Evolutionary conservation across 2,113 vertebrate genomes (phyloP), one percentile per base, ranked within the genome.

Genomic region (Psophia crepitans): DNA sequence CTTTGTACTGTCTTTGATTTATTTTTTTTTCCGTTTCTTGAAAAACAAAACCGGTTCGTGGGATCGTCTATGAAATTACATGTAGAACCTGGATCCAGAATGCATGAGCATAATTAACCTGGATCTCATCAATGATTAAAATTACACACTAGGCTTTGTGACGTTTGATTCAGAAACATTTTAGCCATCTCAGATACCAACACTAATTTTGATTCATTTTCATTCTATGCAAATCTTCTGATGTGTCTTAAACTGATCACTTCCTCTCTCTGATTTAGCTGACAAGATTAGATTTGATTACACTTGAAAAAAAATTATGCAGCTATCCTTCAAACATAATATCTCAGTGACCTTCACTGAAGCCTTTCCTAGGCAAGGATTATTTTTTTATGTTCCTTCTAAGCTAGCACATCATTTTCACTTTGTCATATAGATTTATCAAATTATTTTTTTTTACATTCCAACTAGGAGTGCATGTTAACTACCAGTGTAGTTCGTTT

Each of bases 201-300:
- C 98, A 98, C 79, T 97, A 98, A 98, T 99, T 98, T 98, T 97
- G 96, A 98, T 98, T 98, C 93, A 98, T 98, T 98, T 98, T 98
- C 98, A 98, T 98, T 98, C 98, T 98, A 95, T 98, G 98, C 93
- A 98, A 96, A 95, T 98, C 97, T 97, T 98, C 98, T 98, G 98
- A 98, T 98, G 96, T 98, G 97, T 98, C 98, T 93, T 98, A 97
- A 98, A 98, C 85, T 96, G 97, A 98, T 98, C 96, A 96, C 97
- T 98, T 98, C 95, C 97, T 95, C 90, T 98, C 97, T 96, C 95
- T 98, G 98, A 98, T 98, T 98, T 96, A 97, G 96, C 97, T 98
- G 97, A 98, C 98, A 97, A 98, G 98, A 99, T 99, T 99, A 98
- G 95, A 98, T 97, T 98, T 98, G 98, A 99, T 99, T 99, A 98